Evolutionary conservation across 1,140 invertebrate species (phyloP).

Genomic region (Stegodyphus dumicola): DNA sequence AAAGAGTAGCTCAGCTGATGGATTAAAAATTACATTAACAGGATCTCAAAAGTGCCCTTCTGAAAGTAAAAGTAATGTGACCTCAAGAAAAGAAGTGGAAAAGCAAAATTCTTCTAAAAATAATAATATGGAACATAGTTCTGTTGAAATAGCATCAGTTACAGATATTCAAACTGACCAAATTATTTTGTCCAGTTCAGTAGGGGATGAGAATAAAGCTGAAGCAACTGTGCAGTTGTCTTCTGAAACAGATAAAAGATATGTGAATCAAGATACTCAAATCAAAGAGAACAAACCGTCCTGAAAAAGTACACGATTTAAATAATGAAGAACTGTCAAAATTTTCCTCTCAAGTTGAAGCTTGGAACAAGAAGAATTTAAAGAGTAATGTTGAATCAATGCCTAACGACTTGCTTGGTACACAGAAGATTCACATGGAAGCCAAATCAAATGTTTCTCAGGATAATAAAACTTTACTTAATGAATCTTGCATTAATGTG

Average conservation of each 20-base stretch:
- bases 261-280: slow-evolving; percentile 32
- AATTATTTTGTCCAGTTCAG: slow-evolving; percentile 29
- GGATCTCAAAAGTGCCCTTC: slow-evolving; percentile 42
- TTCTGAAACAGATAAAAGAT: slow-evolving; percentile 6
- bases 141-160: slow-evolving; percentile 86
- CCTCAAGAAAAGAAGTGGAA: neutral
- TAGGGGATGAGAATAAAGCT: slow-evolving; percentile 44
- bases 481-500: slow-evolving; percentile 16
- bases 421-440: neutral
- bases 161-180: slow-evolving; percentile 74
- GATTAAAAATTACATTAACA: slow-evolving; percentile 43
- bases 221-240: slow-evolving; percentile 32
- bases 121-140: slow-evolving; percentile 82
- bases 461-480: slow-evolving; percentile 4
- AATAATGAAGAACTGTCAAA: neutral
- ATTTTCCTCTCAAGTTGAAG: slow-evolving; percentile 9
- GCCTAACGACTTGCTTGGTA: slow-evolving; percentile 27
- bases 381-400: slow-evolving; percentile 19
- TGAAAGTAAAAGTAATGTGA: neutral
- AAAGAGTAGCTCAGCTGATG: slow-evolving; percentile 24
- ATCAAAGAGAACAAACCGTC: slow-evolving; percentile 9
- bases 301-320: neutral
- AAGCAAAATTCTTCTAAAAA: neutral
- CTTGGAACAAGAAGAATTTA: slow-evolving; percentile 14
- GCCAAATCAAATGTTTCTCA: neutral